Evolutionary conservation across 1,140 invertebrate species (phyloP).

Genomic region (Coptotermes formosanus): DNA sequence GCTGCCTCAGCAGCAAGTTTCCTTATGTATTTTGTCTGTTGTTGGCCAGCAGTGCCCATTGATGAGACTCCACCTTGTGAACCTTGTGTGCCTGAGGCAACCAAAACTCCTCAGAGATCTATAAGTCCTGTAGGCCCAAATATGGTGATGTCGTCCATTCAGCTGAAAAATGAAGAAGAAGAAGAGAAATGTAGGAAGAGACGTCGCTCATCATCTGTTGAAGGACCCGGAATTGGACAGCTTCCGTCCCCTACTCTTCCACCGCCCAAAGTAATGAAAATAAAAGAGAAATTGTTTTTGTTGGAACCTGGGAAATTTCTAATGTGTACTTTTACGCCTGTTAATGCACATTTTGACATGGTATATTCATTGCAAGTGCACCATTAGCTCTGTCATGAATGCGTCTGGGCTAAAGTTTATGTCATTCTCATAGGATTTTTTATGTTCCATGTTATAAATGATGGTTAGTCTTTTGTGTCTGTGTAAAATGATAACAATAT

Average conservation of each 20-base stretch:
- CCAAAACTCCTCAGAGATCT: slow-evolving; percentile 16
- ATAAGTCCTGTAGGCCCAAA: not conserved
- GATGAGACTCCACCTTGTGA: slow-evolving; percentile 34
- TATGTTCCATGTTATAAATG: no score
- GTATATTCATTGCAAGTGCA: no score
- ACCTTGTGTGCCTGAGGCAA: slow-evolving; percentile 31
- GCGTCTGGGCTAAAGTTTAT: no score
- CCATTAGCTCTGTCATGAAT: no score
- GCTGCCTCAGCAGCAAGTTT: no score
- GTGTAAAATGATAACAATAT: no score
- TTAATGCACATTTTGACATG: no score
- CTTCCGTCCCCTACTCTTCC: slow-evolving; percentile 2
- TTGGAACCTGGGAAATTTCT: no score
- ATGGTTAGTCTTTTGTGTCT: no score
- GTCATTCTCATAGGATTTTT: no score
- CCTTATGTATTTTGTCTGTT: not conserved
- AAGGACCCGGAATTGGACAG: not conserved
- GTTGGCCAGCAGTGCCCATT: slow-evolving; percentile 32
- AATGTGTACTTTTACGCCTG: no score
- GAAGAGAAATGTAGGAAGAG: not conserved
- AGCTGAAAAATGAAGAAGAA: not conserved
- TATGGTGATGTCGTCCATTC: not conserved
- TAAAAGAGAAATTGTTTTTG: no score
- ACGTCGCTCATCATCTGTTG: not conserved
- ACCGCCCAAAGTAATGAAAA: slow-evolving; percentile 9